These are phyloP conservation scores for Tubiluchus corallicola DNA, from an alignment of 2,888 invertebrate genomes.

Conservation along the genomic window DNA sequence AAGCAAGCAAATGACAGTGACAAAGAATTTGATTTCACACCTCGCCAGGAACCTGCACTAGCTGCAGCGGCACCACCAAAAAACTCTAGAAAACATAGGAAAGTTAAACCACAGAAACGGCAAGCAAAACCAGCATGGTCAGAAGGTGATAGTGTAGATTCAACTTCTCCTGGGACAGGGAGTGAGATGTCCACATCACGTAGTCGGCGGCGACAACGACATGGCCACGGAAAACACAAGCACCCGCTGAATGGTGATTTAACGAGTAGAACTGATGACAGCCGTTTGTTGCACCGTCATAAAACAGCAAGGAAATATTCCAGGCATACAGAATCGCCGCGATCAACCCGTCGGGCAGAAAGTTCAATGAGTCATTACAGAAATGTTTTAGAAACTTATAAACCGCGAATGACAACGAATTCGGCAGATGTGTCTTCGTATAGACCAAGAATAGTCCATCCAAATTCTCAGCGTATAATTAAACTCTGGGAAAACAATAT, in stretches of 20 bases:
- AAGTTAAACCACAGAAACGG: too few relatives aligned
- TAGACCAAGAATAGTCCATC: not conserved
- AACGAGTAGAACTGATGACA: too few relatives aligned
- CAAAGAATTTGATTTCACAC: not conserved
- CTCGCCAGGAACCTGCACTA: too few relatives aligned
- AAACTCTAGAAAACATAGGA: too few relatives aligned
- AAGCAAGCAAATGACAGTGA: not conserved
- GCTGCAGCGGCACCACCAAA: not conserved
- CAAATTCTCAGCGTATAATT: not conserved
- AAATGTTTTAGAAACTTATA: not conserved
- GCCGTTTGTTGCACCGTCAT: too few relatives aligned
- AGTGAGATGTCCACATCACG: too few relatives aligned
- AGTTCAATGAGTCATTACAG: not conserved
- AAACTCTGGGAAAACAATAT: conserved; percentile 1
- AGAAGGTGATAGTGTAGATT: too few relatives aligned
- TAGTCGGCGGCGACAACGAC: too few relatives aligned
- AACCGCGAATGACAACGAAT: not conserved
- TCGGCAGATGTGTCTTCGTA: not conserved
- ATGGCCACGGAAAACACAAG: too few relatives aligned
- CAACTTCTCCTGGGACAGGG: too few relatives aligned
- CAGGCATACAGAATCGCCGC: not conserved
- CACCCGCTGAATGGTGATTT: too few relatives aligned
- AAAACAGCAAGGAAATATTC: not conserved
- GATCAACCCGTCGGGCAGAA: not conserved
- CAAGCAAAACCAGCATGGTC: too few relatives aligned